Conservation (phyloP, 2,888 invertebrate genomes). For the Octodonta nipae region DNA sequence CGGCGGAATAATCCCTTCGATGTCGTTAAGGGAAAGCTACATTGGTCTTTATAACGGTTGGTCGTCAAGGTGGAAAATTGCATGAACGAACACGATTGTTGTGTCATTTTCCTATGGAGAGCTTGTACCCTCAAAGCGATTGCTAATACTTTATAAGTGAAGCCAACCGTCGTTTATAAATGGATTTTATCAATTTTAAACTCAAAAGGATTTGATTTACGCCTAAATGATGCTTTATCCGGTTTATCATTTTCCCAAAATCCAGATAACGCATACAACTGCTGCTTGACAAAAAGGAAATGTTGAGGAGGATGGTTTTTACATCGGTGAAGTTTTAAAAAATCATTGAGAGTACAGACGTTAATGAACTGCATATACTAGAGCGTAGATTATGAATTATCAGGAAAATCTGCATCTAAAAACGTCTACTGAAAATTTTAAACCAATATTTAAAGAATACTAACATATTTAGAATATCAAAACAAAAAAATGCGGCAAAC, state of each 20-base stretch:
- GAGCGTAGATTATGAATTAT: too few relatives aligned
- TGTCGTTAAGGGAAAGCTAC: neutral
- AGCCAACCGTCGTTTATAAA: conserved; percentile 37
- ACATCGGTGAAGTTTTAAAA: too few relatives aligned
- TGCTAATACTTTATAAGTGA: conserved; percentile 38
- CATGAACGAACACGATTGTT: neutral
- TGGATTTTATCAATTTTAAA: conserved; percentile 39
- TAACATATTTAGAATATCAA: too few relatives aligned
- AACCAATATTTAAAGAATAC: too few relatives aligned
- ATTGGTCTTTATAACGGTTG: neutral
- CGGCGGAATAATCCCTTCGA: conserved; percentile 5
- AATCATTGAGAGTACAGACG: too few relatives aligned
- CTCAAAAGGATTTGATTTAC: conserved; percentile 30
- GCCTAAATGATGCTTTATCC: conserved; percentile 21
- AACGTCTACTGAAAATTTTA: too few relatives aligned
- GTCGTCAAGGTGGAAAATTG: neutral
- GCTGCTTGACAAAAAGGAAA: too few relatives aligned
- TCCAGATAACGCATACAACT: conserved; percentile 10
- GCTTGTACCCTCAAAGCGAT: conserved; percentile 23
- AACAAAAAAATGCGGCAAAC: too few relatives aligned
- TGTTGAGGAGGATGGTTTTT: too few relatives aligned
- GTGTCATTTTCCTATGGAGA: conserved; percentile 3
- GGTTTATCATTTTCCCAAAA: conserved; percentile 14
- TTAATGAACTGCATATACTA: too few relatives aligned
- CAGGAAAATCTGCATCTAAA: too few relatives aligned